phyloP scores from a whole-genome alignment of 2,888 invertebrate species.

The Furcula furcula region DNA sequence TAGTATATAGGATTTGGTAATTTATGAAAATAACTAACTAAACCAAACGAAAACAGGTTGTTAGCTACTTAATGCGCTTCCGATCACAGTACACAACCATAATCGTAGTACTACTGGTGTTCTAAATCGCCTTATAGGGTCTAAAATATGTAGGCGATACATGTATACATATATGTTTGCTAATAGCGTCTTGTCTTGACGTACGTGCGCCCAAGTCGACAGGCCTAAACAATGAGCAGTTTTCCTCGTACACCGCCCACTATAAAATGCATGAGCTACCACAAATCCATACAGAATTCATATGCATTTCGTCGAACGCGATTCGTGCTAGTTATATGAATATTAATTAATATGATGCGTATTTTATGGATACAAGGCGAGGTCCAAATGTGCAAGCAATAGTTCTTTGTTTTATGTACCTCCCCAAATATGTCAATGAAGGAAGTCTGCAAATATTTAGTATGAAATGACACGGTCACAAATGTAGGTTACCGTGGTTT shows the following conservation, averaged over 20 bases:
- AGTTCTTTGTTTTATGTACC: conserved; percentile 50
- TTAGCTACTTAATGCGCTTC: no score
- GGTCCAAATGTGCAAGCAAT: conserved; percentile 42
- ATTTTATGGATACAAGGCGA: conserved; percentile 39
- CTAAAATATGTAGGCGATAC: conserved; percentile 23
- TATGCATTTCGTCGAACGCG: conserved; percentile 62
- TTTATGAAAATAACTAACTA: no score
- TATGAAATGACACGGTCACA: conserved; percentile 14
- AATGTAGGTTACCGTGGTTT: conserved; percentile 34
- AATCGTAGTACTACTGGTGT: no score
- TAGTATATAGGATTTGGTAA: no score
- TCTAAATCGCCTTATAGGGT: no score
- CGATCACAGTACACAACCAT: no score
- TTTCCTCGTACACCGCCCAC: conserved; percentile 45
- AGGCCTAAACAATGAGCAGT: conserved; percentile 51
- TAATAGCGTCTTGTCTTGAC: conserved; percentile 21
- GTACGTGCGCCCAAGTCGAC: conserved; percentile 18
- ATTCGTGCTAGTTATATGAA: conserved; percentile 55
- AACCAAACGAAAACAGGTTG: no score
- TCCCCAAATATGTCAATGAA: conserved; percentile 35
- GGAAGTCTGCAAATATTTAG: conserved; percentile 38
- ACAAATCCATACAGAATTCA: conserved; percentile 59
- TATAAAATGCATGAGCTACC: conserved; percentile 61
- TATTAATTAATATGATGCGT: conserved; percentile 53
- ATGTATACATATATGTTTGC: conserved; percentile 21